phyloP scores from a whole-genome alignment of 2,888 invertebrate genomes.

The Meganola albula region DNA sequence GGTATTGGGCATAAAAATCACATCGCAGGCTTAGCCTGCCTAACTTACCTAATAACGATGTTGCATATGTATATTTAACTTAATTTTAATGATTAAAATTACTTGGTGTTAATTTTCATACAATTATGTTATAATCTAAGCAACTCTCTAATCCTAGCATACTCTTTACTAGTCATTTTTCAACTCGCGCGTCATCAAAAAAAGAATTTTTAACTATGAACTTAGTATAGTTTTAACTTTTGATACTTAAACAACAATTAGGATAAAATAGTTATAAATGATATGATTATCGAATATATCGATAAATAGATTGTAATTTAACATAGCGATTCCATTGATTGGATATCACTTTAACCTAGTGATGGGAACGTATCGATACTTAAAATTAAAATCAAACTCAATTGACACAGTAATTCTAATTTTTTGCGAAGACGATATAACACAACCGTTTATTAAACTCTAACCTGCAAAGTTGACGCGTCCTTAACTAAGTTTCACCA shows the following conservation, averaged over 20 bases:
- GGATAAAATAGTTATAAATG: no score
- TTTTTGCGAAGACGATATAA: conserved; percentile 26
- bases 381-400: conserved; percentile 12
- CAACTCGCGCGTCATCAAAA: conserved; percentile 17
- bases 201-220: no score
- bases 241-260: no score
- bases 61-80: conserved; percentile 35
- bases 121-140: conserved; percentile 39
- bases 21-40: no score
- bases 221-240: no score
- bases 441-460: conserved; percentile 29
- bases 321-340: no score
- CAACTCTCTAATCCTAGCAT: conserved; percentile 31
- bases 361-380: conserved; percentile 14
- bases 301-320: no score
- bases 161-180: conserved; percentile 19
- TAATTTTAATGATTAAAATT: conserved; percentile 50
- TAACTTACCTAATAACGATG: conserved; percentile 24
- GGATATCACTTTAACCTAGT: conserved; percentile 5
- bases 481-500: conserved; percentile 32
- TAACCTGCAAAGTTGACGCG: conserved; percentile 24
- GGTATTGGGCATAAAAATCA: no score
- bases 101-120: conserved; percentile 71
- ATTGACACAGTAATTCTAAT: conserved; percentile 21
- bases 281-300: no score